Conservation (phyloP, 2,113 vertebrate genomes). For the Sander lucioperca region DNA sequence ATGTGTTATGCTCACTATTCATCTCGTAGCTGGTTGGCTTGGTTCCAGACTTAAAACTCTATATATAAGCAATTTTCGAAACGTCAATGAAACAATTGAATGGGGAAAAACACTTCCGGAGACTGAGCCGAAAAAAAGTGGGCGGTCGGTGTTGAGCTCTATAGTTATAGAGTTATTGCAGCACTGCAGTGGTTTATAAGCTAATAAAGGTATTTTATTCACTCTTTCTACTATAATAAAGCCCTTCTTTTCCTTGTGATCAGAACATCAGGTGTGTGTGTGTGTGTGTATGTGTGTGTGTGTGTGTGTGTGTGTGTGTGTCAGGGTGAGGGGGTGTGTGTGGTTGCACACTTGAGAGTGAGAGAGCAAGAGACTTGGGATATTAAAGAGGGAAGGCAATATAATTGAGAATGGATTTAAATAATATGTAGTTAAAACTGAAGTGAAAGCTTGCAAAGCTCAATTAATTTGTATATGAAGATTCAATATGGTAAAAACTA, state of each 20-base stretch:
- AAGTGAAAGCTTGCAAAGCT: neutral
- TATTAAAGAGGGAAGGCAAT: conserved; percentile 12
- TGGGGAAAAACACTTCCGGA: no score
- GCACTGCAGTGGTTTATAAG: conserved; percentile 42
- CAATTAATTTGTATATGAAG: neutral
- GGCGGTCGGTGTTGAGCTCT: no score
- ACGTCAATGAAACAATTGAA: no score
- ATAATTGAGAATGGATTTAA: conserved; percentile 21
- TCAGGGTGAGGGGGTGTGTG: no score
- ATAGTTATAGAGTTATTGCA: conserved; percentile 10
- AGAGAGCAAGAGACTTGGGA: neutral
- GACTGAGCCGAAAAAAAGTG: no score
- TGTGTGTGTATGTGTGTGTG: conserved; percentile 8
- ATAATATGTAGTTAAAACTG: conserved; percentile 18
- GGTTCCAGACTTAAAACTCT: no score
- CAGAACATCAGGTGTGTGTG: conserved; percentile 15
- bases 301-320: neutral
- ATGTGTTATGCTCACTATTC: no score
- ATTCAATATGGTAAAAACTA: conserved; percentile 8
- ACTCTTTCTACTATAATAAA: conserved; percentile 52
- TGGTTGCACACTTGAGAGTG: conserved; percentile 3
- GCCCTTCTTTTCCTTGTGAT: conserved; percentile 22
- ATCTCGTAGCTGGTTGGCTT: no score
- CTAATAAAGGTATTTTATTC: conserved; percentile 58
- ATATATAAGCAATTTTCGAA: no score